Evolutionary conservation across 2,113 vertebrate species (phyloP), one percentile per base, ranked within the genome.

Genomic region (Heloderma charlesbogerti): DNA sequence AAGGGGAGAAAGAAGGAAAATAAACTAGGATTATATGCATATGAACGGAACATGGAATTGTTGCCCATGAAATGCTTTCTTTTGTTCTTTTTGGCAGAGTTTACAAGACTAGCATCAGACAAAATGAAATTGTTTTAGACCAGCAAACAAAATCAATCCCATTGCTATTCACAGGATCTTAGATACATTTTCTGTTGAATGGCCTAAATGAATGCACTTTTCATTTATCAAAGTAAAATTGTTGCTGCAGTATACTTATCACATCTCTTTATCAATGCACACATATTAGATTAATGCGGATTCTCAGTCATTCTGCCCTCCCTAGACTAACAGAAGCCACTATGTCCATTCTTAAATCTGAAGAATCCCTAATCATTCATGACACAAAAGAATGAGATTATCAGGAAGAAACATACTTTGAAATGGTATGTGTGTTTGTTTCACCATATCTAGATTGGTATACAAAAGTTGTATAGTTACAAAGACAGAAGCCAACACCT

Each of bases 221-320:
- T 83, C 69, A 91, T 88, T 91, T 88, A 84, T 88, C 71, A 77
- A 69, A 77, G 79, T 82, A 84, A 83, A 82, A 84, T 43, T 88
- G 86, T 75, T 66, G 18, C 43, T 40, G 51, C 67, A 74, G 18
- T 45, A 88, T 71, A 84, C 34, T 66, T 88, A 77, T 66, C 79
- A 63, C 57, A 51, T 87, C 79, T 69, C 34, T 84, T 82, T 88
- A 67, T 77, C 57, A 13, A n/a, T 78, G 88, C 15, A 37, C 8
- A 31, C 37, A n/a, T 60, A 3, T 81, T 69, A 86, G 43, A 87
- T 87, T 66, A 91, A 74, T 67, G 79, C 63, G 18, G 86, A 66
- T 83, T 54, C 72, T 84, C 79, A 43, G 51, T 67, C 80, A 88
- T 84, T 40, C 31, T 83, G 54, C 88, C 69, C 16, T 88, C 86